Conservation (phyloP, 2,113 vertebrate genomes). For the Propithecus coquereli region DNA sequence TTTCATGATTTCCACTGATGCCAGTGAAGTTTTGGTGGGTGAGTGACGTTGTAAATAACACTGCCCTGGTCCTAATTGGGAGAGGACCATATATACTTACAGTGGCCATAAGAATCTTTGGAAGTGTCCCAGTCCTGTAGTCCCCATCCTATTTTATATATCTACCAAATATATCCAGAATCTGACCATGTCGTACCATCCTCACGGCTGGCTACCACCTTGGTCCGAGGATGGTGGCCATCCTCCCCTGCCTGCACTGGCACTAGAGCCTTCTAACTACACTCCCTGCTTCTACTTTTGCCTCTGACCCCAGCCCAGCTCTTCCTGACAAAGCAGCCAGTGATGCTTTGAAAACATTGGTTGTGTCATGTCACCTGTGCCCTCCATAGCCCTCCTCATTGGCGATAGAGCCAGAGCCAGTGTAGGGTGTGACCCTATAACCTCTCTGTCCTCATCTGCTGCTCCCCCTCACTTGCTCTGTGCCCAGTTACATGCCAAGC, state of each 20-base stretch:
- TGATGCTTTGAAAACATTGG: not conserved
- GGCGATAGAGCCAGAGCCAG: not conserved
- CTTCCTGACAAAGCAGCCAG: not conserved
- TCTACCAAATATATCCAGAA: not conserved
- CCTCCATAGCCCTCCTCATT: not conserved
- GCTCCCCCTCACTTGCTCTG: not conserved
- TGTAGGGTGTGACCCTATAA: accelerated
- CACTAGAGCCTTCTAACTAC: not conserved
- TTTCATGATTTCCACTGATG: not conserved
- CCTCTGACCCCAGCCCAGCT: accelerated
- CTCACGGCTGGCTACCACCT: not conserved
- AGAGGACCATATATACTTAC: not conserved
- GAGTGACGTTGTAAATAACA: not conserved
- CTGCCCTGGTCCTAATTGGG: not conserved
- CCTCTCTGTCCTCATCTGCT: not conserved
- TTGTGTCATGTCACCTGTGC: not conserved
- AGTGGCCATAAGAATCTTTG: not conserved
- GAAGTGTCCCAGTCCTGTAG: not conserved
- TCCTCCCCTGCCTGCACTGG: not conserved
- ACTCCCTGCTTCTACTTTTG: not conserved
- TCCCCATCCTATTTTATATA: not conserved
- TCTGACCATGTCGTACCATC: not conserved
- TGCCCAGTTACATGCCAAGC: not conserved
- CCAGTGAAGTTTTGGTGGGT: too few relatives aligned
- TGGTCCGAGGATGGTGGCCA: too few relatives aligned